phyloP scores from a whole-genome alignment of 2,113 vertebrate species.

The Dolichallabes microphthalmus region DNA sequence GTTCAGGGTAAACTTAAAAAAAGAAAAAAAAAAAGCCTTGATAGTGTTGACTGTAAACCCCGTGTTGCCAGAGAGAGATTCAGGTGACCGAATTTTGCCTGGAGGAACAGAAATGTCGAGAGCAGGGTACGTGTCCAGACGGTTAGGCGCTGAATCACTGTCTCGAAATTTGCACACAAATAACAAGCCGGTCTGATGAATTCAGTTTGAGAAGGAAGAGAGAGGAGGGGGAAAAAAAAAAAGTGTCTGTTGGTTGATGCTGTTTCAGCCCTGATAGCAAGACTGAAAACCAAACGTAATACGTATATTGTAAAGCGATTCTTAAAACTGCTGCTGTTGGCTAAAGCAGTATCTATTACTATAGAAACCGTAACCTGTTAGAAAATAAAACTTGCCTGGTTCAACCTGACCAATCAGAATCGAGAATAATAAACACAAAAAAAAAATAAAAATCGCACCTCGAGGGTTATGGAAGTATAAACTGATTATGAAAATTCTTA shows the following conservation, averaged over 20 bases:
- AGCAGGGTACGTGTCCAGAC: constrained; percentile 28
- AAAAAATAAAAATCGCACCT: too few relatives aligned
- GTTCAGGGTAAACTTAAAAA: not conserved
- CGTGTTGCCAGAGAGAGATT: constrained; percentile 39
- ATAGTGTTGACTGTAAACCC: constrained; percentile 39
- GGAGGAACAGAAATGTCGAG: constrained; percentile 5
- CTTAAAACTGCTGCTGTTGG: too few relatives aligned
- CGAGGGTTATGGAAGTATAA: too few relatives aligned
- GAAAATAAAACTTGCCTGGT: too few relatives aligned
- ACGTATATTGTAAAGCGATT: too few relatives aligned
- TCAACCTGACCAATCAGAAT: too few relatives aligned
- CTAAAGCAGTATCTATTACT: too few relatives aligned
- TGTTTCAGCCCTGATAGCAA: not conserved
- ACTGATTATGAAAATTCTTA: too few relatives aligned
- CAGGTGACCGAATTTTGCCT: constrained; percentile 2
- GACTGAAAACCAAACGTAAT: not conserved
- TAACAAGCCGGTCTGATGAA: not conserved
- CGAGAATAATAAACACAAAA: too few relatives aligned
- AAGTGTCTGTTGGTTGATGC: not conserved
- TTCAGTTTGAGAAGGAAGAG: not conserved
- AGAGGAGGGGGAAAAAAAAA: not conserved
- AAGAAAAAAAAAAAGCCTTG: too few relatives aligned
- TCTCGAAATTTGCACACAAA: not conserved
- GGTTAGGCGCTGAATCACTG: constrained; percentile 44
- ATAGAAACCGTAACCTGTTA: too few relatives aligned